Base-by-base conservation (phyloP, 2,888 invertebrate genomes). In the Orthonevra nobilis region DNA sequence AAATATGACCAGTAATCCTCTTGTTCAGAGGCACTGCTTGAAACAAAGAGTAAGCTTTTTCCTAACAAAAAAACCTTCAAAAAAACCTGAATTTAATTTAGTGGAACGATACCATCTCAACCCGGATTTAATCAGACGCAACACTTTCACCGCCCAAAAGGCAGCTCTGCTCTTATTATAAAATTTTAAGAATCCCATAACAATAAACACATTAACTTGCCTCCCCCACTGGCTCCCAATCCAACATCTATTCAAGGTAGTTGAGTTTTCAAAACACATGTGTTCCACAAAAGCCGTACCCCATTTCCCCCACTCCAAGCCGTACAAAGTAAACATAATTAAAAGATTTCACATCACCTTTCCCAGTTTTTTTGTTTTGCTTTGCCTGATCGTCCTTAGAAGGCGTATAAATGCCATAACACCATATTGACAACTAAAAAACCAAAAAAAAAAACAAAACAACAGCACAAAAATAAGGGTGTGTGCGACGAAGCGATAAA, bases 241-340 rank as follows among this genome's bases (percentile, higher is more conserved):
- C n/a, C n/a, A n/a, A n/a, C n/a, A n/a, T n/a, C n/a, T n/a, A n/a
- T n/a, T n/a, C n/a, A n/a, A 26, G 46, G 20, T 79, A 79, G 73
- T 79, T 79, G 77, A 66, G 73, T 73, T 79, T 73, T 26, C 66
- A 48, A 58, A 42, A 60, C 72, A 72, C 66, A 60, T 54, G 48
- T 72, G 63, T 58, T 36, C 30, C 28, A n/a, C 58, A 40, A 12
- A 44, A 12, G 2, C 20, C 10, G 6, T 12, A 3, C 15, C 12
- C 26, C 15, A 20, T 30, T 7, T n/a, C 14, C 30, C 2, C 6
- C 7, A 28, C 6, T 14, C 26, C 38, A 7, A 14, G 9, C 30
- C 44, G 15, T 14, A 10, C 32, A 63, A 63, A 61, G 44, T 66
- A 79, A 79, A 68, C 79, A 79, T 26, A 79, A 79, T 79, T 79